A percentile compares a stretch with the other conserved stretches of the same genome.
Evolutionary conservation across 2,888 invertebrate species (phyloP).

Genomic region (Callyntrura guangdongensis): DNA sequence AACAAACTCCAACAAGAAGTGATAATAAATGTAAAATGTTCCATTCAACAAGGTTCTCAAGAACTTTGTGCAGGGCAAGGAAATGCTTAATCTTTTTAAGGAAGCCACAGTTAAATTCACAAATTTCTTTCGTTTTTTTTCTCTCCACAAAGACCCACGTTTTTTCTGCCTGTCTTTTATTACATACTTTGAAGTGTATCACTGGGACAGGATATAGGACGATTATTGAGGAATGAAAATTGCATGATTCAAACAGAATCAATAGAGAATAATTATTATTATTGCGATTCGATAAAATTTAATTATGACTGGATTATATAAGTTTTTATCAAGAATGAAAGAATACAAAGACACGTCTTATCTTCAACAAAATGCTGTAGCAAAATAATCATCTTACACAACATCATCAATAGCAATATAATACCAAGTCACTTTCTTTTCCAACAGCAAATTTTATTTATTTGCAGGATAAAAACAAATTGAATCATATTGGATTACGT

Average conservation of each 20-base stretch:
- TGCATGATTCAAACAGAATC: too few relatives aligned
- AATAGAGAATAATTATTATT: neutral
- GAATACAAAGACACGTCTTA: neutral
- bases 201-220: neutral
- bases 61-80: conserved; percentile 27
- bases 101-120: conserved; percentile 31
- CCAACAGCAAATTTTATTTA: neutral
- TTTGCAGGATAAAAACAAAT: neutral
- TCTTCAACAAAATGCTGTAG: neutral
- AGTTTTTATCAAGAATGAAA: neutral
- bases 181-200: neutral
- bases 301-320: conserved; percentile 1
- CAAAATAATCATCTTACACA: neutral
- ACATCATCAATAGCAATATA: neutral
- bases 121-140: conserved; percentile 25
- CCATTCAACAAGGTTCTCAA: conserved; percentile 52
- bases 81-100: conserved; percentile 52
- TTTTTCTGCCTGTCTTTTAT: neutral
- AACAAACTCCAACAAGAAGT: neutral
- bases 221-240: too few relatives aligned
- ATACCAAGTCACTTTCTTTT: neutral
- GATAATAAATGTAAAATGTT: conserved; percentile 34
- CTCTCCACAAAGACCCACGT: neutral
- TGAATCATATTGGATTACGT: conserved; percentile 18
- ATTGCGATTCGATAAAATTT: neutral